Evolutionary conservation across 2,888 invertebrate species (phyloP), one percentile per base, ranked within the genome.

Genomic region (Onthophagus sagittarius): DNA sequence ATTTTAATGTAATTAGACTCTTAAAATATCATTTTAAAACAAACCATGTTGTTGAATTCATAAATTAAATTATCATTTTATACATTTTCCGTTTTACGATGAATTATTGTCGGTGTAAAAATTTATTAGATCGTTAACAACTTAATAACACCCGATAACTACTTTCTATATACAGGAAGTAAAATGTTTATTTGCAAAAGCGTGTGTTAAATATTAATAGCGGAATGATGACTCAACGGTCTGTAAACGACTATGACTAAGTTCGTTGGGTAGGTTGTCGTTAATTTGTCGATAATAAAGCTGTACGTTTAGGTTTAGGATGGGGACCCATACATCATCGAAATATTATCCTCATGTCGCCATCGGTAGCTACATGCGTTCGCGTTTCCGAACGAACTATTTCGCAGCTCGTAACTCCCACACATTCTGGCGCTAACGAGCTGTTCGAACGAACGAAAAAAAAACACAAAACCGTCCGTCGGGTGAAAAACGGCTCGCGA

Each of bases 401-500:
- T 15, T 14, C 7, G 14, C 63, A 15, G 14, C 63, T 23, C 31
- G 23, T 67, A 67, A 67, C 67, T 32, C 32, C 23, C 67, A 67
- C 32, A 31, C 67, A 23, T 67, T 32, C 67, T 23, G 23, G 31
- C 63, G 63, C 14, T 15, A 67, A 67, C 31, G 67, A 31, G 67
- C 23, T 23, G 23, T 23, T 31, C n/a, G 5, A 14, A 15, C 14
- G 23, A 67, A 67, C 23, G 31, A 31, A 4, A 32, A 67, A 31
- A 23, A 31, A 6, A 23, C 64, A 23, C 64, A 9, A 13, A 64
- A 9, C 9, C 64, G 64, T n/a, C 13, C 3, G 15, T 67, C 64
- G 64, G 31, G 15, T n/a, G 23, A 67, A 67, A 67, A 67, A 23
- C 31, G 67, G 67, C 39, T 23, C 31, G 67, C n/a, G n/a, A 67